Percentiles rank a stretch among this genome's conserved stretches.
phyloP scores from a whole-genome alignment of 2,113 vertebrate genomes.

The Chelonoidis abingdonii region DNA sequence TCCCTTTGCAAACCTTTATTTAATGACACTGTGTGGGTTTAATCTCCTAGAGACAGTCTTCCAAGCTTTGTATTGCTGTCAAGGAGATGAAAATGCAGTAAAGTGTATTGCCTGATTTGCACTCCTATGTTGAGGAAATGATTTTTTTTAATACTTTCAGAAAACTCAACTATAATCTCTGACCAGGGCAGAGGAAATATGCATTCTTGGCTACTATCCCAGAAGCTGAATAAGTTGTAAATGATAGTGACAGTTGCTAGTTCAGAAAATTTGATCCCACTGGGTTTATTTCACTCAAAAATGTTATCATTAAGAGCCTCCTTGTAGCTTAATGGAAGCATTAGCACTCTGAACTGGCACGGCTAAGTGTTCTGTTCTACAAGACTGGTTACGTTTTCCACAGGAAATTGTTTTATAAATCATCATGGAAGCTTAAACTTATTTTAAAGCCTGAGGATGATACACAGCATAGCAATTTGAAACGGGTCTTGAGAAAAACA shows the following conservation, averaged over 20 bases:
- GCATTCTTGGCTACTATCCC: not conserved
- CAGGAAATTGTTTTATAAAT: slow-evolving; percentile 79
- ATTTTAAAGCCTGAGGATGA: slow-evolving; percentile 41
- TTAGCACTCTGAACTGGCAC: slow-evolving; percentile 43
- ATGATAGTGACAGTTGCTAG: slow-evolving; percentile 29
- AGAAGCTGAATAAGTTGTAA: slow-evolving; percentile 25
- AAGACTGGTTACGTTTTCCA: slow-evolving; percentile 58
- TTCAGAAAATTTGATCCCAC: slow-evolving; percentile 46
- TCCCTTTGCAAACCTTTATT: not conserved
- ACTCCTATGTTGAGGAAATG: not conserved
- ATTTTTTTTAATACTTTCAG: not conserved
- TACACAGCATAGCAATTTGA: not conserved
- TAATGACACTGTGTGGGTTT: not conserved
- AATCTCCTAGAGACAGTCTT: not conserved
- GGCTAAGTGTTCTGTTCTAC: slow-evolving; percentile 71
- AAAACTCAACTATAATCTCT: not conserved
- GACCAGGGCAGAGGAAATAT: not conserved
- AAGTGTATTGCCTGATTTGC: slow-evolving; percentile 13
- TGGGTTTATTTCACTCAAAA: slow-evolving; percentile 52
- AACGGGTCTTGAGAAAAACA: not conserved
- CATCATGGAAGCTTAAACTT: slow-evolving; percentile 54
- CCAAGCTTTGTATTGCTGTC: slow-evolving; percentile 32
- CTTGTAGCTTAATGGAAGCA: slow-evolving; percentile 56
- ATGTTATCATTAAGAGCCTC: slow-evolving; percentile 33
- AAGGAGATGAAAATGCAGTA: slow-evolving; percentile 32